Base-by-base conservation (phyloP, 1,140 invertebrate species). In the Drosophila trapezifrons region DNA sequence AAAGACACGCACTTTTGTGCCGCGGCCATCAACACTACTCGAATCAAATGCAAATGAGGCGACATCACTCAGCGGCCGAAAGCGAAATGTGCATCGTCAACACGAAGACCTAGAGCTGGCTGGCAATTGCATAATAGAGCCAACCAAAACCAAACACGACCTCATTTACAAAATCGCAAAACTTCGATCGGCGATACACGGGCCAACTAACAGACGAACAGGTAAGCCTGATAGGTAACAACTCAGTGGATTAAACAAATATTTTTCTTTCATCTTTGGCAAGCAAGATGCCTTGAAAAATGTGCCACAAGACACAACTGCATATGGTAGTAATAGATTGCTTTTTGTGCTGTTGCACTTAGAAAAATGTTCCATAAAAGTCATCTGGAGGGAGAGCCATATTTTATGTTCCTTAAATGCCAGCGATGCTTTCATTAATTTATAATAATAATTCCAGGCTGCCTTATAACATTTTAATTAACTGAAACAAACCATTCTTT, bases 11-110 rank as follows among this genome's bases (percentile, higher is more conserved):
- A 80, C 71, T 64, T 62, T 54, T 66, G 60, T 52, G 45, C 60
- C 13, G 60, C 63, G 40, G 69, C 78, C 71, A 84, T 76, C 76
- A 84, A 79, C 76, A 55, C 71, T 18, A 32, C 51, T 52, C 51
- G 51, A 66, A 70, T 76, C 58, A 73, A 59, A 86, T 86, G 63
- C 54, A 83, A 84, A 86, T 87, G 72, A 74, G 64, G 43, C 73
- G 62, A 56, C 49, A 67, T 47, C 60, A 69, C 42, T 59, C 58
- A 69, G 45, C 59, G 20, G 77, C 57, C 67, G 38, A 79, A 78
- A 76, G 63, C 69, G 52, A 87, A 87, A 77, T 87, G 83, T 87
- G 83, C 84, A 87, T 82, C 78, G 72, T 65, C 52, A 76, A 63
- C 70, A 43, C 58, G 32, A 65, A 55, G 64, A 56, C 42, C 47